A percentile compares a stretch with the other conserved stretches of the same genome.
Evolutionary conservation across 2,113 vertebrate species (phyloP).

Genomic region (Nerophis ophidion): DNA sequence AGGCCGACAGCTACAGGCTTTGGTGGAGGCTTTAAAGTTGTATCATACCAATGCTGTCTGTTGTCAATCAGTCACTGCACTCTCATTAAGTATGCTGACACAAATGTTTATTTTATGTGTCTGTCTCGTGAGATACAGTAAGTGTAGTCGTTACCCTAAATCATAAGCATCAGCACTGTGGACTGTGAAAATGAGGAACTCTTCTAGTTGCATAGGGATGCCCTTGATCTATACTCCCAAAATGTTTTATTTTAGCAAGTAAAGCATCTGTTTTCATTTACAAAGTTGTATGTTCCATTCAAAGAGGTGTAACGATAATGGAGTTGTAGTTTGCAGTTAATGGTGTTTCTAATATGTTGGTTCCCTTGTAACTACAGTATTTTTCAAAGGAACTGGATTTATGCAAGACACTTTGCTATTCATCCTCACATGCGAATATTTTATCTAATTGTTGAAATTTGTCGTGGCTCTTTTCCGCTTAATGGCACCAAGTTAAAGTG

Average conservation of each 20-base stretch:
- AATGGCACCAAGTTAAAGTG: background rate
- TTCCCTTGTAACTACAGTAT: no score
- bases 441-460: slow-evolving; percentile 1
- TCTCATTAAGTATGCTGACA: background rate
- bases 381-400: background rate
- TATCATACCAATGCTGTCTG: slow-evolving; percentile 32
- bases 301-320: no score
- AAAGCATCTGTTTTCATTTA: no score
- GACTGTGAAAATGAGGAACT: no score
- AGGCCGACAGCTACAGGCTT: slow-evolving; percentile 51
- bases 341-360: no score
- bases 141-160: background rate
- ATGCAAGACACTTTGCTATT: background rate
- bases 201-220: background rate
- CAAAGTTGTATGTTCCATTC: no score
- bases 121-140: background rate
- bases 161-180: background rate
- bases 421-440: background rate
- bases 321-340: no score
- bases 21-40: slow-evolving; percentile 48
- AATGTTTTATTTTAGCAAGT: no score
- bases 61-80: slow-evolving; percentile 31
- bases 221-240: background rate
- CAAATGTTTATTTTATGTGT: slow-evolving; percentile 8
- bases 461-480: background rate